These are phyloP conservation scores for Porites rus DNA, from an alignment of 92 coral and sea anemone species.

Conservation along the genomic window DNA sequence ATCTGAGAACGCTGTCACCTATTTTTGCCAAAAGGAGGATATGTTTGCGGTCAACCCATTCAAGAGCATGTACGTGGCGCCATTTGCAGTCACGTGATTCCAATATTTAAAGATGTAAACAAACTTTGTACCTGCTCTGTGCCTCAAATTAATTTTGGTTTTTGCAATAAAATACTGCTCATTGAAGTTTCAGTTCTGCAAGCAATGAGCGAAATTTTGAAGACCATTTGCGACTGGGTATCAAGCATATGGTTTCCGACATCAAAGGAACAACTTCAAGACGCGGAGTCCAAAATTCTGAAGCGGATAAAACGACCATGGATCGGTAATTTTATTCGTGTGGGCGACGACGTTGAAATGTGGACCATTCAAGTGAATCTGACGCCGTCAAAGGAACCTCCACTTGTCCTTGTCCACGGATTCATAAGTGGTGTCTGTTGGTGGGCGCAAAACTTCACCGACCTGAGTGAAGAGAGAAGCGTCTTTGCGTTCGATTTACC, in stretches of 20 bases:
- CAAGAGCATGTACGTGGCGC: no score
- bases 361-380: slow-evolving; percentile 92
- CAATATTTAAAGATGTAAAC: no score
- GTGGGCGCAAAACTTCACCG: slow-evolving; percentile 85
- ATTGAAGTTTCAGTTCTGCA: not conserved
- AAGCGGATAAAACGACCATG: slow-evolving; percentile 77
- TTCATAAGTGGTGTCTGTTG: slow-evolving; percentile 93
- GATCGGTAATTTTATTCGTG: slow-evolving; percentile 87
- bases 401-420: slow-evolving; percentile 91
- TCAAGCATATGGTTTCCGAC: slow-evolving; percentile 83
- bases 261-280: slow-evolving; percentile 79
- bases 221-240: slow-evolving; percentile 59
- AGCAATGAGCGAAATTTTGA: slow-evolving; percentile 25
- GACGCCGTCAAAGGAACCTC: slow-evolving; percentile 66
- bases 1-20: no score
- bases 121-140: no score
- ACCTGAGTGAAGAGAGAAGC: slow-evolving; percentile 78
- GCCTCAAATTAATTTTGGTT: no score
- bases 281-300: slow-evolving; percentile 74
- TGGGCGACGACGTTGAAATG: slow-evolving; percentile 77
- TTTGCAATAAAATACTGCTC: no score
- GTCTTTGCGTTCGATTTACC: slow-evolving; percentile 98
- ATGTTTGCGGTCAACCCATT: no score
- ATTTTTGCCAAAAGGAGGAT: no score
- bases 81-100: no score